Conservation (phyloP, 1,140 invertebrate genomes). For the Aphidius ervi region DNA sequence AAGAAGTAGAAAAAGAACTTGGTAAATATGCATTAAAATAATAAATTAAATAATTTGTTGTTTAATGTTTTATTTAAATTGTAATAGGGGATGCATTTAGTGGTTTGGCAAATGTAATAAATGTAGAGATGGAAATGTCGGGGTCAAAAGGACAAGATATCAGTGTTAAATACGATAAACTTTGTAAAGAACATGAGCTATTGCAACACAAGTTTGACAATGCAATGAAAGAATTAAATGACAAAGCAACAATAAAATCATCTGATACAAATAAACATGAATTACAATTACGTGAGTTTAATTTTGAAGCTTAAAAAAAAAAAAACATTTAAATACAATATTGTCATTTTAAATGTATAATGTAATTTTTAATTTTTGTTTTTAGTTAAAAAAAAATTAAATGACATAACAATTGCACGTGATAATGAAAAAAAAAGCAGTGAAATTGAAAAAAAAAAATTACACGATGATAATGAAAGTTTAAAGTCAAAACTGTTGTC, state of each 20-base stretch:
- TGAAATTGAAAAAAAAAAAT: conserved; percentile 56
- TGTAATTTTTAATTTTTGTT: conserved; percentile 3
- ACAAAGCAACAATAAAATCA: conserved; percentile 51
- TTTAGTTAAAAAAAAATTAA: conserved; percentile 55
- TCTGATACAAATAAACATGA: conserved; percentile 44
- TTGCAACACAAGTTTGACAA: conserved; percentile 46
- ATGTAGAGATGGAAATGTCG: conserved; percentile 53
- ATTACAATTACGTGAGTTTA: conserved; percentile 32
- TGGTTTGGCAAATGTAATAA: conserved; percentile 40
- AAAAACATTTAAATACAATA: neutral
- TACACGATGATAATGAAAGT: conserved; percentile 58
- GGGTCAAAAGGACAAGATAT: conserved; percentile 35
- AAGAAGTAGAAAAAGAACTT: conserved; percentile 75
- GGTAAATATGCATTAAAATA: conserved; percentile 49
- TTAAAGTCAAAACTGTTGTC: conserved; percentile 55
- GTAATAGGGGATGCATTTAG: too few species aligned
- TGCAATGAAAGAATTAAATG: conserved; percentile 43
- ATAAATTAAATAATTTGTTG: neutral
- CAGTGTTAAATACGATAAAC: conserved; percentile 41
- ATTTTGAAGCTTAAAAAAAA: conserved; percentile 2
- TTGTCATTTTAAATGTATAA: conserved; percentile 1
- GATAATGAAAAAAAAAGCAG: conserved; percentile 53
- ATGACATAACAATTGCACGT: conserved; percentile 55
- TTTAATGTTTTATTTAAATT: too few species aligned
- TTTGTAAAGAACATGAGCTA: conserved; percentile 43